phyloP scores from a whole-genome alignment of 2,888 invertebrate genomes.

The Chirona hameri region DNA sequence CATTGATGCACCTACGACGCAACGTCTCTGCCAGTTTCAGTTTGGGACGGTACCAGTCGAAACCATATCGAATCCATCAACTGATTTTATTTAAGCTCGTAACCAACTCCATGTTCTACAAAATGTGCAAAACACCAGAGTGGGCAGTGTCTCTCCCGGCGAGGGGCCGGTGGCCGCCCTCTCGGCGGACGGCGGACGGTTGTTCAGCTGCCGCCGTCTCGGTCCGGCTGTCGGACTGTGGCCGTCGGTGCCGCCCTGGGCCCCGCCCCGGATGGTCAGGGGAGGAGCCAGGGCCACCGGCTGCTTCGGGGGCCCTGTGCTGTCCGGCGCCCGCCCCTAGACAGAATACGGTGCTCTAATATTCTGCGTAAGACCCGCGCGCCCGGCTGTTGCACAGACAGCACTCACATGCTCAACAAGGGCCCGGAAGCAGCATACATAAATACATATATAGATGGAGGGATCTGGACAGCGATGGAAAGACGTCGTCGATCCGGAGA shows the following conservation, averaged over 20 bases:
- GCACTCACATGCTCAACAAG: slow-evolving; percentile 25
- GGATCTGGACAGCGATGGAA: not conserved
- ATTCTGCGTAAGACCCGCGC: not conserved
- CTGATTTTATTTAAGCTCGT: not conserved
- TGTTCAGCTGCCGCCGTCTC: no score
- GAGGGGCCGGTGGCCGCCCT: not conserved
- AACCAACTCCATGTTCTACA: not conserved
- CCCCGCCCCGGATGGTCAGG: not conserved
- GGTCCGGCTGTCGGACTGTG: no score
- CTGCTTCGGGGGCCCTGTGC: not conserved
- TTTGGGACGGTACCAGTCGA: not conserved
- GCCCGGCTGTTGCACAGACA: not conserved
- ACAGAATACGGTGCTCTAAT: slow-evolving; percentile 24
- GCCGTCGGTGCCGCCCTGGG: not conserved
- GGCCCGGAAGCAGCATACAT: slow-evolving; percentile 7
- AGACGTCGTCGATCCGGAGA: not conserved
- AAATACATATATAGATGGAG: slow-evolving; percentile 12
- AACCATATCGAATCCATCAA: not conserved
- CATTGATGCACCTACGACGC: slow-evolving; percentile 10
- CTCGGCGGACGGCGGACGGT: no score
- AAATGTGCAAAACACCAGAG: slow-evolving; percentile 13
- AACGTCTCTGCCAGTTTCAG: not conserved
- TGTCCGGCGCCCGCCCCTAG: not conserved
- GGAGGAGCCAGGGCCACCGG: not conserved
- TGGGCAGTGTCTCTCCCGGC: not conserved